These are phyloP conservation scores for Drosophila triauraria DNA, from an alignment of 1,140 invertebrate genomes.

Conservation along the genomic window DNA sequence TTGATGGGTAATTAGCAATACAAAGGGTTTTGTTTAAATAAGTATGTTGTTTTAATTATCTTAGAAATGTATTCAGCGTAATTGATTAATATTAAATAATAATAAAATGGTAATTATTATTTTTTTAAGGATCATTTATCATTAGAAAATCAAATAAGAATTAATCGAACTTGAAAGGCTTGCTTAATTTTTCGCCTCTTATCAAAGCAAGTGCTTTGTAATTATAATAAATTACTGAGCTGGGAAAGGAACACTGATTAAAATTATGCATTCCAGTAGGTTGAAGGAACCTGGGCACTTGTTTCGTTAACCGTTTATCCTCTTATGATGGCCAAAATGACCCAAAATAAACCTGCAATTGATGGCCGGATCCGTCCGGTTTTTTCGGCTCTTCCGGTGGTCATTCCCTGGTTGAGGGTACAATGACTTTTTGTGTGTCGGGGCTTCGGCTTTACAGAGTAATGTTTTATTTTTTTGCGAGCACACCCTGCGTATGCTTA, in stretches of 20 bases:
- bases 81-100: not conserved
- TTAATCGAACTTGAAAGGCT: not conserved
- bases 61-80: not conserved
- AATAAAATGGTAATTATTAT: not conserved
- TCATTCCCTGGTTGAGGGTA: conserved; percentile 35
- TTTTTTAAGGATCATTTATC: too few relatives aligned
- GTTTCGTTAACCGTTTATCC: conserved; percentile 5
- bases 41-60: not conserved
- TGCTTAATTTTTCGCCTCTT: not conserved
- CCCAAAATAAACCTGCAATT: conserved; percentile 12
- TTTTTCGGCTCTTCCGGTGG: conserved; percentile 53
- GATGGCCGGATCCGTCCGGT: conserved; percentile 11
- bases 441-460: conserved; percentile 1
- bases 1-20: not conserved
- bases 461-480: conserved; percentile 27
- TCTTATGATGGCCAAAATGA: conserved; percentile 38
- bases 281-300: conserved; percentile 13
- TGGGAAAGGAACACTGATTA: not conserved
- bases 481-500: conserved; percentile 40
- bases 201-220: not conserved
- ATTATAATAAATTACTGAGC: not conserved
- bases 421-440: conserved; percentile 62
- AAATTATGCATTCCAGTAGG: conserved; percentile 6
- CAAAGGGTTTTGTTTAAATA: not conserved
- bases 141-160: not conserved